Base-by-base conservation (phyloP, 2,888 invertebrate species). In the Tholera decimalis region DNA sequence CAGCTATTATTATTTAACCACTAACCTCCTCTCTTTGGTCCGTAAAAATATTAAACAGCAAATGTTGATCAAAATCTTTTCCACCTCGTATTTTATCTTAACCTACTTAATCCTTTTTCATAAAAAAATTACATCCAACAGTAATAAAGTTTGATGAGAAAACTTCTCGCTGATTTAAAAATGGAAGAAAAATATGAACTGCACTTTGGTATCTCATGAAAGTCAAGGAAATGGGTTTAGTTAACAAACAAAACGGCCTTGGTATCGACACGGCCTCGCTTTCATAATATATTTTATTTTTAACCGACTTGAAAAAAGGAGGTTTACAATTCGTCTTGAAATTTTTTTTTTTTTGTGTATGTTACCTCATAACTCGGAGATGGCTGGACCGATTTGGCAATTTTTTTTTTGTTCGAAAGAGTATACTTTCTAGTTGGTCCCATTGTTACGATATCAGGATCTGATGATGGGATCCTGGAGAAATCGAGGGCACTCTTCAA, bases 141-240 rank as follows among this genome's bases (percentile, higher is more conserved):
- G 37, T 33, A 33, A 46, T 15, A 18, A 60, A 67, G 46, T 46
- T 46, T 28, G 20, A 70, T 47, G 51, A 51, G 51, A 41, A 70
- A 71, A 44, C 63, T 71, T 62, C 22, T 3, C 18, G 26, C 26
- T 44, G n/a, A 39, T 50, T 44, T 22, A n/a, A 44, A 54, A 55
- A 39, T 22, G 5, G 18, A 71, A 39, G 63, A 39, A 44, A 62
- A 63, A 69, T 44, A 69, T 63, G 15, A 54, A 72, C 68, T 68
- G 61, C 46, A 61, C 26, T 72, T 63, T 63, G 50, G n/a, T 37
- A 59, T 55, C 49, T 72, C 15, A 22, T 26, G 22, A 24, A 55
- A 63, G 54, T 39, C 50, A 70, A 54, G n/a, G 9, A 53, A 72
- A 64, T 72, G 57, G 65, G 15, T 44, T 57, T 26, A 53, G 51